Evolutionary conservation across 2,797 vertebrate genomes (phyloP).

Genomic region (Discoglossus pictus): DNA sequence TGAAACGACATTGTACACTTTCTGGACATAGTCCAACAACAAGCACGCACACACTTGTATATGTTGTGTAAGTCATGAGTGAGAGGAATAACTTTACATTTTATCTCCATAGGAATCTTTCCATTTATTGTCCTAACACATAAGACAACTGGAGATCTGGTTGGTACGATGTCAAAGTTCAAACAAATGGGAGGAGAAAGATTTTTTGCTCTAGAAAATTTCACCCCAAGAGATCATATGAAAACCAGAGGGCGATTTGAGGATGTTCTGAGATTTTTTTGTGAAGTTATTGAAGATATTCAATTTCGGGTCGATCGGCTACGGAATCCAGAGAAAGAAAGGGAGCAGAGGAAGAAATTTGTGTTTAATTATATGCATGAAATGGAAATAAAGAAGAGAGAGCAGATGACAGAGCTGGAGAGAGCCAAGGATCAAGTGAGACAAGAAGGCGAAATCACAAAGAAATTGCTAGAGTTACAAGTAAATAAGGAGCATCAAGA

Average conservation of each 20-base stretch:
- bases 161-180: neutral
- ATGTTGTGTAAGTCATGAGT: too few relatives aligned
- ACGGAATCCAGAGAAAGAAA: neutral
- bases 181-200: slow-evolving; percentile 6
- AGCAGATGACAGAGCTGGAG: neutral
- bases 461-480: too few relatives aligned
- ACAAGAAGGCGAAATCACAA: too few relatives aligned
- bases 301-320: neutral
- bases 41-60: too few relatives aligned
- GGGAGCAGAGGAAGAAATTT: neutral
- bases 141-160: neutral
- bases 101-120: neutral
- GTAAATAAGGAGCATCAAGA: too few relatives aligned
- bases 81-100: too few relatives aligned
- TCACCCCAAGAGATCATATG: slow-evolving; percentile 10
- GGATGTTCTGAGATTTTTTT: neutral
- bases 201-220: slow-evolving; percentile 10
- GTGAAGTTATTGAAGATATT: slow-evolving; percentile 18
- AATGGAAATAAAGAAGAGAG: neutral
- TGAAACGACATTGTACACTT: too few relatives aligned
- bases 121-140: slow-evolving; percentile 17
- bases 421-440: too few relatives aligned
- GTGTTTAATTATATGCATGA: neutral
- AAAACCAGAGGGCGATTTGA: slow-evolving; percentile 14
- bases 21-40: too few relatives aligned